Evolutionary conservation across 2,797 vertebrate genomes (phyloP).

Genomic region (Enteromius afrohamiltoni): DNA sequence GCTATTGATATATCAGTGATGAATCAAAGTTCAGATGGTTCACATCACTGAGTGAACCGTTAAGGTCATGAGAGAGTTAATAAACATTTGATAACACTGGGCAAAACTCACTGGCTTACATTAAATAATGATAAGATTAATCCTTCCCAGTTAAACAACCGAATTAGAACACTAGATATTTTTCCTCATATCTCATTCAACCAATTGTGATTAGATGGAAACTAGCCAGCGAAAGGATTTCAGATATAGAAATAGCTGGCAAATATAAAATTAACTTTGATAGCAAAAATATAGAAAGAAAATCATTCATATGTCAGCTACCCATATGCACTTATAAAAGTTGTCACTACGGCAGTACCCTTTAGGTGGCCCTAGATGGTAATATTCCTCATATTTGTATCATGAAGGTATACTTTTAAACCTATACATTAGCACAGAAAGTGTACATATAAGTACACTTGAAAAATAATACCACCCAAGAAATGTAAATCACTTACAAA

Average conservation of each 20-base stretch:
- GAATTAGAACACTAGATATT: neutral
- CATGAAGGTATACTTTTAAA: neutral
- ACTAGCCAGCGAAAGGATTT: slow-evolving; percentile 1
- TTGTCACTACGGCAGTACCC: neutral
- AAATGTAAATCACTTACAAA: neutral
- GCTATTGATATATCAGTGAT: neutral
- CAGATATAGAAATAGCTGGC: neutral
- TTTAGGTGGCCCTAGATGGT: neutral
- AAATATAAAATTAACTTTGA: no score
- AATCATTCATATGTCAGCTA: no score
- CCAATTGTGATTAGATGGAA: neutral
- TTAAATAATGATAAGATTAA: slow-evolving; percentile 34
- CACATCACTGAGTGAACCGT: neutral
- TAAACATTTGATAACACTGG: slow-evolving; percentile 23
- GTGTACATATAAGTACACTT: neutral
- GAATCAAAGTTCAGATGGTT: slow-evolving; percentile 20
- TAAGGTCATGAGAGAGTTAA: neutral
- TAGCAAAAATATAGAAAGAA: no score
- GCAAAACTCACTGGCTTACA: slow-evolving; percentile 1
- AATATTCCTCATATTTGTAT: neutral
- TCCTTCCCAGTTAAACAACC: slow-evolving; percentile 10
- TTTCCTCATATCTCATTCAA: neutral
- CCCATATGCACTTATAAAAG: neutral
- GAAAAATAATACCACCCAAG: neutral
- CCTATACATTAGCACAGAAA: neutral